phyloP scores from a whole-genome alignment of 1,140 invertebrate species.

The Trachymyrmex cornetzi region DNA sequence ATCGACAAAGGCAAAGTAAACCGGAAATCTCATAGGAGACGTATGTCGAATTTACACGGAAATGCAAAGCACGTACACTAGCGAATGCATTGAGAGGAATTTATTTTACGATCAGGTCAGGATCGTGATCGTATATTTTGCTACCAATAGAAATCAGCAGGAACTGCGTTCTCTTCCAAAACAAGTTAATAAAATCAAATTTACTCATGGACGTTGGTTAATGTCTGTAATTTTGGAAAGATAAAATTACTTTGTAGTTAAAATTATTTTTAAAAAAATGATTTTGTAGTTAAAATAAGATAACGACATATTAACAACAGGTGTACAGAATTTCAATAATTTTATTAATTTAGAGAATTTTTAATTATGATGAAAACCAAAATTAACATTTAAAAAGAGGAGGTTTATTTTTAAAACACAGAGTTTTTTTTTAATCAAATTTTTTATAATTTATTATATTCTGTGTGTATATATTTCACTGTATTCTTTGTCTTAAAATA shows the following conservation, averaged over 20 bases:
- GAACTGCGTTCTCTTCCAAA: background rate
- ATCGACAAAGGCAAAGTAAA: slow-evolving; percentile 8
- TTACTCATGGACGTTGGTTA: background rate
- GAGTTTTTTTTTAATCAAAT: no score
- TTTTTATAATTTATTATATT: no score
- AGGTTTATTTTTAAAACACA: no score
- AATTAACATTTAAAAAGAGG: no score
- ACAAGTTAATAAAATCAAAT: slow-evolving; percentile 25
- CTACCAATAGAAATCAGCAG: background rate
- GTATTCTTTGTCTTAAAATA: no score
- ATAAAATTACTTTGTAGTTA: background rate
- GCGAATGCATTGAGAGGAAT: slow-evolving; percentile 68
- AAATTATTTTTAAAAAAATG: background rate
- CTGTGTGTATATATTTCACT: no score
- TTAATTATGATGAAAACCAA: background rate
- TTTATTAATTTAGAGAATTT: background rate
- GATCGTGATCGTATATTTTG: slow-evolving; percentile 34
- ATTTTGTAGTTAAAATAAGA: background rate
- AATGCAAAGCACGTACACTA: slow-evolving; percentile 65
- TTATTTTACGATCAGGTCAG: slow-evolving; percentile 56
- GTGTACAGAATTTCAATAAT: background rate
- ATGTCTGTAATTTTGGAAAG: background rate
- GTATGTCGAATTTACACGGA: slow-evolving; percentile 53
- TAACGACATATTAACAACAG: background rate
- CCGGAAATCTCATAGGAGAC: slow-evolving; percentile 32